phyloP scores from a whole-genome alignment of 2,113 vertebrate genomes.

The Poicephalus gulielmi region DNA sequence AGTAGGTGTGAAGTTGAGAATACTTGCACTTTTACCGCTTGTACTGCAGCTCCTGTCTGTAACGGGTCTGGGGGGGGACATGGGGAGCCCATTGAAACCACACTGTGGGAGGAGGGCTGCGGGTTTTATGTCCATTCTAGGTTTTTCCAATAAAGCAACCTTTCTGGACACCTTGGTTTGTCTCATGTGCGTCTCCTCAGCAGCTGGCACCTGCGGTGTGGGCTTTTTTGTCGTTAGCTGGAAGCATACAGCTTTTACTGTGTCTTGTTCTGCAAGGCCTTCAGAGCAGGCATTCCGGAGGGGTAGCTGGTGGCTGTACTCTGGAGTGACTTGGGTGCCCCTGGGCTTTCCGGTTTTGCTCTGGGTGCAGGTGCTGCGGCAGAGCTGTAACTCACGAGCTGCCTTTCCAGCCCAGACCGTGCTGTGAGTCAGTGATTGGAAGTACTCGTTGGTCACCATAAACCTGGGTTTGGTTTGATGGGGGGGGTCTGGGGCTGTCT shows the following conservation, averaged over 20 bases:
- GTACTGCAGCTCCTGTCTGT: constrained; percentile 49
- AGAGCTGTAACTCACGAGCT: neutral
- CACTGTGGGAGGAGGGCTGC: constrained; percentile 69
- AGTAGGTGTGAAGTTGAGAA: constrained; percentile 52
- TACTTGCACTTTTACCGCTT: constrained; percentile 55
- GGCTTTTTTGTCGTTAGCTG: neutral
- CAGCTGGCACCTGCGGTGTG: neutral
- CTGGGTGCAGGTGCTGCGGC: neutral
- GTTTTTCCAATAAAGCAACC: constrained; percentile 76
- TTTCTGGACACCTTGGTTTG: constrained; percentile 49
- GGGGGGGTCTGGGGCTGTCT: too few relatives aligned
- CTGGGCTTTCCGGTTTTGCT: neutral
- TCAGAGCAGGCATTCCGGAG: neutral
- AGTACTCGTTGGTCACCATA: too few relatives aligned
- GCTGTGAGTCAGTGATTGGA: too few relatives aligned
- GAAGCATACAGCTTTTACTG: neutral
- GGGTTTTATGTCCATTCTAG: constrained; percentile 27
- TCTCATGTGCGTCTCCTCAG: neutral
- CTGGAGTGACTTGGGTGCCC: too few relatives aligned
- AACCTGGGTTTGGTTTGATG: neutral
- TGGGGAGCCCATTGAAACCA: constrained; percentile 71
- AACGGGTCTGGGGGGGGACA: neutral
- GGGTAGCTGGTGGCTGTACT: too few relatives aligned
- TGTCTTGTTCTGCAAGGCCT: neutral
- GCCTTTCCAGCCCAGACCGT: too few relatives aligned